Conservation (phyloP, 2,113 vertebrate genomes). For the Microcebus ravelobensis region DNA sequence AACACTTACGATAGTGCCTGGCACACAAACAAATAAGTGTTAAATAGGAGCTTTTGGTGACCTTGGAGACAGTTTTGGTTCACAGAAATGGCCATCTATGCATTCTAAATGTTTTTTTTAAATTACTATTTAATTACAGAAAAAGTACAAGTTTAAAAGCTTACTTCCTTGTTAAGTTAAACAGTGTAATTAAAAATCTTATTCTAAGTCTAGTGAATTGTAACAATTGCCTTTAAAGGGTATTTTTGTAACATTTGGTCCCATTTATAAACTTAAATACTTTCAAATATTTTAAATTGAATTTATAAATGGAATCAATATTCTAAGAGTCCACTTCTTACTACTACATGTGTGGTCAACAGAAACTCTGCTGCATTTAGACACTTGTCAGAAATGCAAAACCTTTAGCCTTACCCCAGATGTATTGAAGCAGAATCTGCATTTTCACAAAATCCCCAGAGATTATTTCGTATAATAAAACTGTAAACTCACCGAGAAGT, state of each 20-base stretch:
- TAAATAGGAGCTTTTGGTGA: background rate
- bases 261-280: background rate
- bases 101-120: background rate
- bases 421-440: background rate
- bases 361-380: background rate
- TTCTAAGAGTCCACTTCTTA: background rate
- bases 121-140: background rate
- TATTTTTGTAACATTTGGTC: background rate
- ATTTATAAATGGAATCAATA: background rate
- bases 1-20: background rate
- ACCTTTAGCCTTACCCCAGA: background rate
- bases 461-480: background rate
- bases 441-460: background rate
- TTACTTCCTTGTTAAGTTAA: background rate
- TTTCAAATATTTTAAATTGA: background rate
- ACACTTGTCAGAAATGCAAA: background rate
- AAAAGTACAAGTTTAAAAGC: background rate
- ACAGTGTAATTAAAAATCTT: background rate
- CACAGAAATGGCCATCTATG: background rate
- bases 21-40: background rate
- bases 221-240: background rate
- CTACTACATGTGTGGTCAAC: background rate
- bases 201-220: background rate
- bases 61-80: background rate
- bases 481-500: background rate